Evolutionary conservation across 2,113 vertebrate species (phyloP).

Genomic region (Kobus ellipsiprymnus): DNA sequence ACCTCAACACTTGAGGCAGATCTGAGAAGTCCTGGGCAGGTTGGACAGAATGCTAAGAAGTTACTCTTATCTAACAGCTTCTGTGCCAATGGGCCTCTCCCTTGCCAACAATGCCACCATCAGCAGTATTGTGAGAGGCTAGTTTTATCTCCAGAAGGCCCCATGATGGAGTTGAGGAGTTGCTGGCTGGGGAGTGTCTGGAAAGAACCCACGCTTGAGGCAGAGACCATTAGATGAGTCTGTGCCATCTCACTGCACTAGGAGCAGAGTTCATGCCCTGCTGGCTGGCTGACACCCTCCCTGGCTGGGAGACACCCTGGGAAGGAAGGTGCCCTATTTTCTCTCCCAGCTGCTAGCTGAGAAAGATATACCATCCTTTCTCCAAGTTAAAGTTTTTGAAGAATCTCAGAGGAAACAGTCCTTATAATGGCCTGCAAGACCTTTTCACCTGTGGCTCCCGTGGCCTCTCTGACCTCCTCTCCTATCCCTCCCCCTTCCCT

Average conservation of each 20-base stretch:
- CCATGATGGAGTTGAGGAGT: background rate
- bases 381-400: background rate
- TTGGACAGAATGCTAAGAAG: background rate
- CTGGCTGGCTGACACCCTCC: background rate
- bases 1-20: background rate
- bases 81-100: background rate
- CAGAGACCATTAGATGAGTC: background rate
- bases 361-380: background rate
- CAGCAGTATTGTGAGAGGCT: background rate
- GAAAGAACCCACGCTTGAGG: background rate
- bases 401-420: background rate
- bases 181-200: background rate
- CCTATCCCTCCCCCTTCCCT: background rate
- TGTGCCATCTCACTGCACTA: background rate
- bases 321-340: background rate
- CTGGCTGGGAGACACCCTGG: background rate
- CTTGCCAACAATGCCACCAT: background rate
- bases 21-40: background rate
- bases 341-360: background rate
- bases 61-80: background rate
- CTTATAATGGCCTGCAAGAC: background rate
- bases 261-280: background rate
- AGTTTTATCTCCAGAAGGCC: background rate
- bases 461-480: background rate
- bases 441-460: background rate